Conservation (phyloP, 2,113 vertebrate species). For the Lagopus leucura region DNA sequence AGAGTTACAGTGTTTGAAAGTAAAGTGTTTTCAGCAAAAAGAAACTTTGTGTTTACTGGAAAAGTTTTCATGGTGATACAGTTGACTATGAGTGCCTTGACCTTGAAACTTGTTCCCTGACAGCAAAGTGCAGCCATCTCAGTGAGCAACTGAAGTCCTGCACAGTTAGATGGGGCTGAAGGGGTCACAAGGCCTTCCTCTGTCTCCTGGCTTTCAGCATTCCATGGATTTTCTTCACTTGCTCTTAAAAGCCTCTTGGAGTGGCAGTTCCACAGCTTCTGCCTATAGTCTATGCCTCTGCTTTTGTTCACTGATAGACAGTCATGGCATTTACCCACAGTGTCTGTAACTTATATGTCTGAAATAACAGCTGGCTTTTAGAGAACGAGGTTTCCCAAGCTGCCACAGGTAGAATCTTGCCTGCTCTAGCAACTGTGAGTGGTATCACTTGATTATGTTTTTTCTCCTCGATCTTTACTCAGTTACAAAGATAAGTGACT, state of each 20-base stretch:
- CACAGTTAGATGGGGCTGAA: background rate
- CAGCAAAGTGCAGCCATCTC: background rate
- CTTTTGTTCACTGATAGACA: background rate
- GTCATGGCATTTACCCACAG: background rate
- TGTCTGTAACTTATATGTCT: background rate
- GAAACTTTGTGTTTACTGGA: background rate
- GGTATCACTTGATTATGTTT: background rate
- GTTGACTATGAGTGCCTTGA: background rate
- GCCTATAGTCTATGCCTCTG: background rate
- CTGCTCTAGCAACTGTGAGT: background rate
- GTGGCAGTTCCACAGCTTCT: background rate
- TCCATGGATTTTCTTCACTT: background rate
- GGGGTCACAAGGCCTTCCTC: background rate
- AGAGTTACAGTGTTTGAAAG: background rate
- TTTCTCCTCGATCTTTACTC: background rate
- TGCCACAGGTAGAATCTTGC: background rate
- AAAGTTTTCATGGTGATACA: background rate
- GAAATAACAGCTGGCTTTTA: background rate
- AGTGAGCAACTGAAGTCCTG: background rate
- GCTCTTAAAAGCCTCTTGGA: background rate
- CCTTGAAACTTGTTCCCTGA: background rate
- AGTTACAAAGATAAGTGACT: background rate
- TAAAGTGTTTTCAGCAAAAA: background rate
- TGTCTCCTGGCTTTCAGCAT: background rate
- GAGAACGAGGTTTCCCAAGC: background rate